Conservation (phyloP, 2,113 vertebrate genomes). For the Boleophthalmus pectinirostris region DNA sequence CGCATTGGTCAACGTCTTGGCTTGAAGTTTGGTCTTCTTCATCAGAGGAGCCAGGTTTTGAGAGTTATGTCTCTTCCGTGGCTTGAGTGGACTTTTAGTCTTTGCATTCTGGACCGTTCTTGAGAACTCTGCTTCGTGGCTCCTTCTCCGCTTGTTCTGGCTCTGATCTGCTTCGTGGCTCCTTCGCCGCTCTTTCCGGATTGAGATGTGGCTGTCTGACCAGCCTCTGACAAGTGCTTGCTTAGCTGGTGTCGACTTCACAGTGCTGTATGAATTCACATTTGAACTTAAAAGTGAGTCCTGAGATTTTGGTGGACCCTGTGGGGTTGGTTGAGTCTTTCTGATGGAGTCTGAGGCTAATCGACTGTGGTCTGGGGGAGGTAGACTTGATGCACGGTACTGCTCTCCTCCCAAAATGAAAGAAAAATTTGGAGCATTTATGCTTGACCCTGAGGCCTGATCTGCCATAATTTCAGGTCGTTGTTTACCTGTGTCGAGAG, state of each 20-base stretch:
- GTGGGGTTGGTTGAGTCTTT: no score
- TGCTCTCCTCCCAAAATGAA: not conserved
- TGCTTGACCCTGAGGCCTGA: no score
- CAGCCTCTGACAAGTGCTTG: not conserved
- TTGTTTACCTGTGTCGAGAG: not conserved
- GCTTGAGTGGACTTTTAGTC: not conserved
- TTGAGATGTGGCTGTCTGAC: not conserved
- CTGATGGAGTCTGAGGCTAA: not conserved
- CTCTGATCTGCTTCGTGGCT: not conserved
- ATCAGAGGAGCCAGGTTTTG: not conserved
- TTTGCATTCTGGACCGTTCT: not conserved
- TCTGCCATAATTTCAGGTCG: not conserved
- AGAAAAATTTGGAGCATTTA: no score
- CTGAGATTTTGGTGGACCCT: not conserved
- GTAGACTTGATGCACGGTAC: not conserved
- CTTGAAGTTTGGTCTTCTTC: slow-evolving; percentile 24
- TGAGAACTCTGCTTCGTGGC: not conserved
- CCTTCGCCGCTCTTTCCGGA: not conserved
- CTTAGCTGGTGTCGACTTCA: not conserved
- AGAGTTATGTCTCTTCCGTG: not conserved
- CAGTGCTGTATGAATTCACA: not conserved
- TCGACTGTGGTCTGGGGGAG: not conserved
- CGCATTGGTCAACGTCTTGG: not conserved
- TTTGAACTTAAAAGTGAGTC: not conserved
- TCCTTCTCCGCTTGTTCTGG: not conserved